These are phyloP conservation scores for Eulithis prunata DNA, from an alignment of 2,888 invertebrate species.

Conservation along the genomic window DNA sequence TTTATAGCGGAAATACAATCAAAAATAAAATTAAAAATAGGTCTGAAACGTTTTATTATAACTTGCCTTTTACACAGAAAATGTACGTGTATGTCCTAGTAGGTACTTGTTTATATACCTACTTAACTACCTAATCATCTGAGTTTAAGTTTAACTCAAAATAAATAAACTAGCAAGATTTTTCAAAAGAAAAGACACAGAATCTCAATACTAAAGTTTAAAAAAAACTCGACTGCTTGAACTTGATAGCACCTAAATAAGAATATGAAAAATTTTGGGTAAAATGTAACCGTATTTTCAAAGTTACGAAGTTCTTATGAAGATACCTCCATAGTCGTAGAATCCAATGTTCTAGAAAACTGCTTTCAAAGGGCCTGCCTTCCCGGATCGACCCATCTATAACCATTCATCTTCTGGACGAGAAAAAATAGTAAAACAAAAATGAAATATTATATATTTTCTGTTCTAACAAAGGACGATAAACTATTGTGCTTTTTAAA, in stretches of 20 bases:
- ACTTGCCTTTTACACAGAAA: too few relatives aligned
- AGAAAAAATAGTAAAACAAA: not conserved
- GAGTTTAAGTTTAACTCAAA: too few relatives aligned
- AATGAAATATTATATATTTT: not conserved
- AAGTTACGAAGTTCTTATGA: constrained; percentile 20
- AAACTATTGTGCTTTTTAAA: too few relatives aligned
- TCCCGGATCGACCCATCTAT: not conserved
- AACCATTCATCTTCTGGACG: constrained; percentile 11
- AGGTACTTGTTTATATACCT: too few relatives aligned
- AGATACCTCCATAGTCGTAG: constrained; percentile 17
- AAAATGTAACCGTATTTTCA: constrained; percentile 3
- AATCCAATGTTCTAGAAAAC: constrained; percentile 31
- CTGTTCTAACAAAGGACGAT: too few relatives aligned
- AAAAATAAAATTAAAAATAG: too few relatives aligned
- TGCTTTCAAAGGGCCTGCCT: constrained; percentile 25
- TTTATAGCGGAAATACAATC: constrained; percentile 3
- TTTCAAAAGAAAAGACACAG: too few relatives aligned
- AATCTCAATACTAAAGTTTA: too few relatives aligned
- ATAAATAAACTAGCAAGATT: too few relatives aligned
- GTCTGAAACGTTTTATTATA: too few relatives aligned
- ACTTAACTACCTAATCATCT: too few relatives aligned
- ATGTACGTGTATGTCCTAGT: too few relatives aligned
- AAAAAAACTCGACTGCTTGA: not conserved
- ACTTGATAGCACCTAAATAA: not conserved
- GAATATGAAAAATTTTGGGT: not conserved